Evolutionary conservation across 2,113 vertebrate genomes (phyloP).

Genomic region (Urocolius indicus): DNA sequence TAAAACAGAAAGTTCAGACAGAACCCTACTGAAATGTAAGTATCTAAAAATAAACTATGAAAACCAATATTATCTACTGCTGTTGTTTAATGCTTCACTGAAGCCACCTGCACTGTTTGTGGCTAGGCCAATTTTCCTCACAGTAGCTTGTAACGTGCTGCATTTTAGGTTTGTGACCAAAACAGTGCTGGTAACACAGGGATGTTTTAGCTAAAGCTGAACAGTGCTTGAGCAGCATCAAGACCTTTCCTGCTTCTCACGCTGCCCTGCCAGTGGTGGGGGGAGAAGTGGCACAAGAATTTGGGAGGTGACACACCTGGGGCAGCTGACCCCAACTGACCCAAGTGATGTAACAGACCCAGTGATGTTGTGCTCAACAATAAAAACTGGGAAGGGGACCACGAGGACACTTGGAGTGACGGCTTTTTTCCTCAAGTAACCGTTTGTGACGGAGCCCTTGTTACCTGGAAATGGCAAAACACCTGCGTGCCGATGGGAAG

Average conservation of each 20-base stretch:
- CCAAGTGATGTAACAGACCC: neutral
- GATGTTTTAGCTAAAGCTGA: neutral
- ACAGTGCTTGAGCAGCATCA: neutral
- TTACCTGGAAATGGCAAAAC: too few species aligned
- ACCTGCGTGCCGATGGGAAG: too few species aligned
- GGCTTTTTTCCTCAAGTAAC: neutral
- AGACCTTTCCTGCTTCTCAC: neutral
- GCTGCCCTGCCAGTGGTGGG: neutral
- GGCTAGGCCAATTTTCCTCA: neutral
- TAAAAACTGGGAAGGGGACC: neutral
- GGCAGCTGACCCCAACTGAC: neutral
- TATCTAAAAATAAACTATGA: neutral
- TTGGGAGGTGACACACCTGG: neutral
- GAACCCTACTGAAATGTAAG: neutral
- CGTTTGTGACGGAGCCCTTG: too few species aligned
- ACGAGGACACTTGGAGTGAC: accelerated
- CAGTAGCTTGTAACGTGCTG: neutral
- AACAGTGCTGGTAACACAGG: neutral
- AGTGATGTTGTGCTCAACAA: accelerated
- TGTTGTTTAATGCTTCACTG: neutral
- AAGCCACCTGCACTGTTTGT: neutral
- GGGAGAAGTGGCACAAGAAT: neutral
- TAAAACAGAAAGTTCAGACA: neutral
- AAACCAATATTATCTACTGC: neutral
- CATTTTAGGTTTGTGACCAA: neutral